Evolutionary conservation across 2,888 invertebrate genomes (phyloP).

Genomic region (Scaptomyza reducta): DNA sequence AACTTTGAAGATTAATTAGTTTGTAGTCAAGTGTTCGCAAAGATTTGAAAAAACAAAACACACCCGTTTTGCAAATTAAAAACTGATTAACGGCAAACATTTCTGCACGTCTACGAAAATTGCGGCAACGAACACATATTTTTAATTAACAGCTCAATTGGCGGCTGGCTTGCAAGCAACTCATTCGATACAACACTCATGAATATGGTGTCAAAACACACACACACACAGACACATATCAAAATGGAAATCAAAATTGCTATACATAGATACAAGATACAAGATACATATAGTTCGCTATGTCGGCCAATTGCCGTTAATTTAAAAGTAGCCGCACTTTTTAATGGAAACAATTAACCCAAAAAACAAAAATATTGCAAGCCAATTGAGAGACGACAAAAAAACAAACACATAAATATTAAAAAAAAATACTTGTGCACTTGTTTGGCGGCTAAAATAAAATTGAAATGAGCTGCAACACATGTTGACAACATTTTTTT

Average conservation of each 20-base stretch:
- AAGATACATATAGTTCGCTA: conserved; percentile 17
- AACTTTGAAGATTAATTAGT: background rate
- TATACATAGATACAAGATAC: conserved; percentile 11
- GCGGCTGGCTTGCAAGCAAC: conserved; percentile 39
- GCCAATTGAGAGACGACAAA: conserved; percentile 47
- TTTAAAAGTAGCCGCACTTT: conserved; percentile 77
- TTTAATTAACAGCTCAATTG: conserved; percentile 79
- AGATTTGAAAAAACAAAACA: conserved; percentile 11
- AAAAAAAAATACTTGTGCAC: conserved; percentile 8
- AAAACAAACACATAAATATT: conserved; percentile 44
- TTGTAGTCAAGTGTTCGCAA: background rate
- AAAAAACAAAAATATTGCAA: conserved; percentile 52
- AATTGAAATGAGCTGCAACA: conserved; percentile 52
- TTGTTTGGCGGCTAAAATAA: conserved; percentile 36
- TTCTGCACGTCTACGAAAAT: conserved; percentile 63
- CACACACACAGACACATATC: conserved; percentile 42
- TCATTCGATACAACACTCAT: conserved; percentile 30
- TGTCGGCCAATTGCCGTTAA: conserved; percentile 73
- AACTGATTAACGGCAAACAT: conserved; percentile 47
- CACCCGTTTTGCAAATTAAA: conserved; percentile 54
- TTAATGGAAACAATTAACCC: conserved; percentile 81
- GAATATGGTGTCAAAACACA: conserved; percentile 73
- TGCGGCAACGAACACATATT: conserved; percentile 39
- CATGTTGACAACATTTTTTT: conserved; percentile 64
- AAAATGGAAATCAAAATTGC: conserved; percentile 73